phyloP scores from a whole-genome alignment of 2,113 vertebrate species.

The Chiloscyllium plagiosum region DNA sequence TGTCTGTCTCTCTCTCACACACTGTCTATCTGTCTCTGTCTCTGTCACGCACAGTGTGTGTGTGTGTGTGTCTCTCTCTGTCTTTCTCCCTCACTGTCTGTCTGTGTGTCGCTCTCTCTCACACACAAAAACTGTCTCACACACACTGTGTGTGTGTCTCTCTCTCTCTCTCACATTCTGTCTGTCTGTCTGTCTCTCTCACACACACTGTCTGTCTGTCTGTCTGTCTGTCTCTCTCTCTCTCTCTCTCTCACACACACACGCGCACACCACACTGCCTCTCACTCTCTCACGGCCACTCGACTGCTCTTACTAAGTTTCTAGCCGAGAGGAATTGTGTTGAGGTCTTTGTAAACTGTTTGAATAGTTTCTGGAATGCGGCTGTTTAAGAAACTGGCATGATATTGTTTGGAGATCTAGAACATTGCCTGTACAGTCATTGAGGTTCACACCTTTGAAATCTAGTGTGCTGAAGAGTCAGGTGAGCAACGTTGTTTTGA shows the following conservation, averaged over 20 bases:
- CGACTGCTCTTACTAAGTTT: not conserved
- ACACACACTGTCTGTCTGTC: too few species aligned
- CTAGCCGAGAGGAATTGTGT: not conserved
- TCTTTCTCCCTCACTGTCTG: too few species aligned
- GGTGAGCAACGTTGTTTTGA: not conserved
- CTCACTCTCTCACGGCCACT: not conserved
- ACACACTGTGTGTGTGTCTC: too few species aligned
- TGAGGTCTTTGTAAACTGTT: not conserved
- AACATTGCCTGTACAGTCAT: not conserved
- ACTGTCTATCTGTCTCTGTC: too few species aligned
- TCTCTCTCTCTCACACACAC: not conserved
- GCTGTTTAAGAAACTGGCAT: not conserved
- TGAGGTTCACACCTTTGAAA: not conserved
- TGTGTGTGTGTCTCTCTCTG: too few species aligned
- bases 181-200: too few species aligned
- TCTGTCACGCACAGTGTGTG: too few species aligned
- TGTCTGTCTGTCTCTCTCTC: not conserved
- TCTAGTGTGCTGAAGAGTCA: not conserved
- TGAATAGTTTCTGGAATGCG: not conserved
- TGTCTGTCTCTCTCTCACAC: too few species aligned
- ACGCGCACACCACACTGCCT: not conserved
- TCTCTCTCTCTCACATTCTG: not conserved
- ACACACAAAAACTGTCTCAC: not conserved
- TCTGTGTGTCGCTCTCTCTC: not conserved
- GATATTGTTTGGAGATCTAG: not conserved